Base-by-base conservation (phyloP, 2,888 invertebrate species). In the Acleris cristana region DNA sequence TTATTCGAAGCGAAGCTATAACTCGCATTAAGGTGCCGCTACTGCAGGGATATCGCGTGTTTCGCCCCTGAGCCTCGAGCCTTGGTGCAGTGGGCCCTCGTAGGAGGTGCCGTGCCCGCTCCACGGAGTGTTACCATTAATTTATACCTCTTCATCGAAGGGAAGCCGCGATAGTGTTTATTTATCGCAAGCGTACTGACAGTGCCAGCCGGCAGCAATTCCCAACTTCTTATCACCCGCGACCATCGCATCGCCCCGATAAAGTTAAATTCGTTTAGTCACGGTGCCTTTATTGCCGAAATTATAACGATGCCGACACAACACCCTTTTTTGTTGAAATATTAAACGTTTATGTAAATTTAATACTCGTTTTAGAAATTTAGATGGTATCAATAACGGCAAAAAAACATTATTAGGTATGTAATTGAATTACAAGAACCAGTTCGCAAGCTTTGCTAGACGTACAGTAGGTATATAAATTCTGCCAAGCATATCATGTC, bases 101-200 rank as follows among this genome's bases (percentile, higher is more conserved):
- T 76, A 82, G 83, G 83, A 83, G 76, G 71, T 70, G 70, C 73
- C 72, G 85, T 82, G 77, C 84, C 84, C 78, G 80, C 81, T 79
- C 76, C 84, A 78, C 86, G 77, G 85, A 85, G 88, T 86, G 88
- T 87, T 86, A 89, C 88, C 86, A 84, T 87, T 89, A 88, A 86
- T 83, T 82, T 81, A 86, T 83, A 76, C 78, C 71, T 73, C 72
- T 72, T 77, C 79, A 76, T 70, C 72, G 60, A 55, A 69, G 71
- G 72, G 74, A 70, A 62, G 54, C 51, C 55, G 73, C 73, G 75
- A 75, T 74, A 73, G 72, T 70, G 76, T 80, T 79, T 76, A 80
- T 77, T 79, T 78, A 80, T 74, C 72, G 77, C 77, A 77, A 80
- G 80, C 78, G 86, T 82, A 83, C 87, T 73, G 78, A 76, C 77